Evolutionary conservation across 1,140 invertebrate genomes (phyloP).

Genomic region (Zaprionus taronus): DNA sequence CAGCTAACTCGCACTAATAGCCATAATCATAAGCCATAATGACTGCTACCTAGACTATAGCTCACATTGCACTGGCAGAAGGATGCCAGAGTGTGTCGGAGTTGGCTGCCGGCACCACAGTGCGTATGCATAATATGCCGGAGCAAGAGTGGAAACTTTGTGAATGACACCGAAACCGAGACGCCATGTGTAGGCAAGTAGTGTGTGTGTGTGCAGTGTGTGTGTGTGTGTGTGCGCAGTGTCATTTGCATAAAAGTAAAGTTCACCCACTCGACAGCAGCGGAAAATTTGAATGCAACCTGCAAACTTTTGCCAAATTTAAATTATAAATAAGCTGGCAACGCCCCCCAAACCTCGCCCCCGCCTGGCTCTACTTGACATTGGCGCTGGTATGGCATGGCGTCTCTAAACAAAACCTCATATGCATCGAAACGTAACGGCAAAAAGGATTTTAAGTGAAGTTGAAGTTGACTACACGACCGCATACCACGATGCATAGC

Average conservation of each 20-base stretch:
- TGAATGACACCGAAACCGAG: constrained; percentile 73
- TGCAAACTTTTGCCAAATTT: constrained; percentile 81
- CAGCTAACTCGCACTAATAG: constrained; percentile 71
- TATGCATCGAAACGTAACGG: constrained; percentile 82
- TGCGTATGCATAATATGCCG: constrained; percentile 51
- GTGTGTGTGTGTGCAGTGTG: constrained; percentile 21
- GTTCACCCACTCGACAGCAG: constrained; percentile 79
- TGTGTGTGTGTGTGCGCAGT: constrained; percentile 41
- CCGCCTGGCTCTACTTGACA: neutral
- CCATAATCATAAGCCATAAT: constrained; percentile 81
- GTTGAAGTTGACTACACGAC: constrained; percentile 82
- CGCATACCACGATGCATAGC: constrained; percentile 51
- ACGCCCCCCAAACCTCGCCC: constrained; percentile 1
- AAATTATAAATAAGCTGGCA: constrained; percentile 81
- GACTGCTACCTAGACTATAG: constrained; percentile 54
- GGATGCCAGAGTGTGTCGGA: neutral
- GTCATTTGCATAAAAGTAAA: constrained; percentile 82
- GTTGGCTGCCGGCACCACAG: constrained; percentile 23
- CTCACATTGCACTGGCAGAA: constrained; percentile 38
- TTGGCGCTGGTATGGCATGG: constrained; percentile 8
- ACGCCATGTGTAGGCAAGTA: constrained; percentile 1
- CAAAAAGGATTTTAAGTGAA: constrained; percentile 83
- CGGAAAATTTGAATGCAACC: constrained; percentile 71
- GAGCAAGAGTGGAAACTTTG: constrained; percentile 59
- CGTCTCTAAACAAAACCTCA: constrained; percentile 78